These are phyloP conservation scores for Trachops cirrhosus DNA, from an alignment of 2,797 vertebrate species.

Conservation along the genomic window DNA sequence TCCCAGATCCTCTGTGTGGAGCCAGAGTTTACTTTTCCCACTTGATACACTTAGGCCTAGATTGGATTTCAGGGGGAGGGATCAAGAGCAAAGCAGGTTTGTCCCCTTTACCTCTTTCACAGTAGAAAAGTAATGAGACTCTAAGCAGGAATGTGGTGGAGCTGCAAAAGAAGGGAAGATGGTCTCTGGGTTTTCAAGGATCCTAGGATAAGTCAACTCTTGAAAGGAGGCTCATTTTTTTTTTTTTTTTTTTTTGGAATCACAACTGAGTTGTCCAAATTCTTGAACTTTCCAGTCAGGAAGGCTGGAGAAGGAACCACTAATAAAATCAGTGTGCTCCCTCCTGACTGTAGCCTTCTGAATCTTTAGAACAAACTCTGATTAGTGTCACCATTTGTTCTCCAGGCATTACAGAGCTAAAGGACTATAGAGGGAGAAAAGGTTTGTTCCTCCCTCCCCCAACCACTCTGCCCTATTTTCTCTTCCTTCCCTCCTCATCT, in stretches of 20 bases:
- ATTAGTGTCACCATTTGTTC: background rate
- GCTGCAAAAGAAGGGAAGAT: constrained; percentile 45
- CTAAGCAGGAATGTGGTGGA: constrained; percentile 46
- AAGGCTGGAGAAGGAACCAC: background rate
- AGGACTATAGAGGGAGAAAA: background rate
- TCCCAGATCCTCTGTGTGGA: background rate
- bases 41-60: background rate
- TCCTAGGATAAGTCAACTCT: background rate
- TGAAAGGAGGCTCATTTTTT: background rate
- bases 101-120: background rate
- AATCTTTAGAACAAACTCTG: background rate
- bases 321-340: background rate
- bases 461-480: background rate
- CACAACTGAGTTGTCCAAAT: background rate
- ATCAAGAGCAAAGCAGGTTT: background rate
- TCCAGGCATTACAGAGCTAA: background rate
- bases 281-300: background rate
- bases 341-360: too few species aligned
- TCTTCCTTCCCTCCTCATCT: background rate
- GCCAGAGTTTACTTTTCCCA: background rate
- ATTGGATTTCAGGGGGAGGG: background rate
- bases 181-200: background rate
- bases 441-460: background rate
- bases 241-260: background rate
- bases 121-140: constrained; percentile 55